Conservation (phyloP, 2,113 vertebrate genomes). For the Phodopus roborovskii region DNA sequence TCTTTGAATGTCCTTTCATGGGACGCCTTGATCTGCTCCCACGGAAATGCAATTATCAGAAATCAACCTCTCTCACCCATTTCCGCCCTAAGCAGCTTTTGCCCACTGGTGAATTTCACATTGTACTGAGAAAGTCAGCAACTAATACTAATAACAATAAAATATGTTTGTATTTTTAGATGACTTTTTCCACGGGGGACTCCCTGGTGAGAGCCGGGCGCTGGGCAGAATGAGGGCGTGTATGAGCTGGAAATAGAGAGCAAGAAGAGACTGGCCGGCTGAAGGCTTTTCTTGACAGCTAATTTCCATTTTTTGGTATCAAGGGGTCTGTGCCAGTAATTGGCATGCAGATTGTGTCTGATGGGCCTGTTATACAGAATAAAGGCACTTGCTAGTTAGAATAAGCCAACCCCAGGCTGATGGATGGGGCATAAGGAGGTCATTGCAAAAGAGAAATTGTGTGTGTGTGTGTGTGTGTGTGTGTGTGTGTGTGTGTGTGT, state of each 20-base stretch:
- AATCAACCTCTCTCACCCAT: constrained; percentile 86
- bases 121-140: constrained; percentile 86
- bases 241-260: constrained; percentile 81
- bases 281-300: constrained; percentile 94
- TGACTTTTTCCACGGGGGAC: constrained; percentile 93
- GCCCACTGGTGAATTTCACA: constrained; percentile 90
- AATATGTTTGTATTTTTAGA: constrained; percentile 87
- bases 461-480: constrained; percentile 67
- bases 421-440: constrained; percentile 98
- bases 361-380: constrained; percentile 94
- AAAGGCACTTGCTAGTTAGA: constrained; percentile 96
- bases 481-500: constrained; percentile 65
- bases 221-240: constrained; percentile 70
- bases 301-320: constrained; percentile 98
- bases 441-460: constrained; percentile 91
- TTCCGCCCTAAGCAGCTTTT: constrained; percentile 79
- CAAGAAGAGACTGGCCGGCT: constrained; percentile 84
- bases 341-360: constrained; percentile 99
- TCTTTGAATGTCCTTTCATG: constrained; percentile 80
- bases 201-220: constrained; percentile 86
- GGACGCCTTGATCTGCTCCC: constrained; percentile 70
- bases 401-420: constrained; percentile 98
- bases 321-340: constrained; percentile 98
- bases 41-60: constrained; percentile 89
- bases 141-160: constrained; percentile 90